Evolutionary conservation across 2,113 vertebrate genomes (phyloP).

Genomic region (Vanacampus margaritifer): DNA sequence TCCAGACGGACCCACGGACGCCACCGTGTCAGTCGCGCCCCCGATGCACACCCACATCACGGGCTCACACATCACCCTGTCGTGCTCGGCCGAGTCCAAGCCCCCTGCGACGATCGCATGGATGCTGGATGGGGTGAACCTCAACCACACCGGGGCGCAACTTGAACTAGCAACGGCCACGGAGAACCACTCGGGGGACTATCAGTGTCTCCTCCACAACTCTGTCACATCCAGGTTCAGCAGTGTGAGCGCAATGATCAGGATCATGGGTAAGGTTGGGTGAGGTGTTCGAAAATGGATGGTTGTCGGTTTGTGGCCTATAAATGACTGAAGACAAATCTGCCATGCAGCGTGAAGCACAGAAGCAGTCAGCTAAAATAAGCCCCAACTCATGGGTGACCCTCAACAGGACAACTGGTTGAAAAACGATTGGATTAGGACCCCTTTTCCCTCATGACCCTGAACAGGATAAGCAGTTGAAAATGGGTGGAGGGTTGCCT

Average conservation of each 20-base stretch:
- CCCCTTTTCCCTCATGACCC: no score
- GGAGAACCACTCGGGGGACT: constrained; percentile 48
- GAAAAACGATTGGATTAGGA: no score
- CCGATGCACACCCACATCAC: constrained; percentile 12
- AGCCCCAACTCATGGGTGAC: background rate
- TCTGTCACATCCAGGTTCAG: constrained; percentile 41
- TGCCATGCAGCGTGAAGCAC: no score
- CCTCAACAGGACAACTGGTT: background rate
- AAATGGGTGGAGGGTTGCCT: no score
- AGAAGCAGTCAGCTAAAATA: no score
- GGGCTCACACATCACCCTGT: constrained; percentile 57
- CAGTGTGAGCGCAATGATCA: constrained; percentile 31
- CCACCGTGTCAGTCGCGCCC: constrained; percentile 35
- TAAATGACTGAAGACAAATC: background rate
- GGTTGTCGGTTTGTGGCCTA: background rate
- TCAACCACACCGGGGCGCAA: constrained; percentile 13
- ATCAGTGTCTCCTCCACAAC: constrained; percentile 64
- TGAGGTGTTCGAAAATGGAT: background rate
- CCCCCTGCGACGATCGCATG: constrained; percentile 56
- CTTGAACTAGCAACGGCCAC: constrained; percentile 34
- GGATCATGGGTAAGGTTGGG: constrained; percentile 48
- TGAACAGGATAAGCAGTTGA: no score
- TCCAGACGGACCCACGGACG: constrained; percentile 65
- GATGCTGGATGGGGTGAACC: constrained; percentile 34
- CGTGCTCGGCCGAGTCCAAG: constrained; percentile 56